These are phyloP conservation scores for Apodemus agrarius DNA, from an alignment of 2,797 vertebrate species.

Conservation along the genomic window DNA sequence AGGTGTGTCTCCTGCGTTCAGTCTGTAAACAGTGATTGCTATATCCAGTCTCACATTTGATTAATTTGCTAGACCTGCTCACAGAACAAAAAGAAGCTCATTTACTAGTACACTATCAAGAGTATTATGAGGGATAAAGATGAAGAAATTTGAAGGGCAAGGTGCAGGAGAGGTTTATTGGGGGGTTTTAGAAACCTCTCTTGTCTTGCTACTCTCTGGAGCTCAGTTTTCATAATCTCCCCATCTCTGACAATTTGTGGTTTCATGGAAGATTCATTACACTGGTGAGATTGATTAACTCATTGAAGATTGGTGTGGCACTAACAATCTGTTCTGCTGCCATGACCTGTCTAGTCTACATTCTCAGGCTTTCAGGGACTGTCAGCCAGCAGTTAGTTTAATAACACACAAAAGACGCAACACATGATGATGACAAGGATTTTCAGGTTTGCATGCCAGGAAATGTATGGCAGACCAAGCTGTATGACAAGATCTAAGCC, in stretches of 20 bases:
- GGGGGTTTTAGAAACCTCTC: not conserved
- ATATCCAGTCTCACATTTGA: not conserved
- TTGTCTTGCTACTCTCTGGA: too few species aligned
- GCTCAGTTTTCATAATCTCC: not conserved
- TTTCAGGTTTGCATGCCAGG: not conserved
- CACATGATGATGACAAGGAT: too few species aligned
- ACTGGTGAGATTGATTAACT: not conserved
- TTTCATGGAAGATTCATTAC: not conserved
- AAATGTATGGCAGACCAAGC: not conserved
- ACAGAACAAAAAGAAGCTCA: not conserved
- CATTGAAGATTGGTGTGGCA: not conserved
- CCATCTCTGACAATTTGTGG: not conserved
- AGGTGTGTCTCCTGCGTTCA: not conserved
- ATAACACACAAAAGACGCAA: not conserved
- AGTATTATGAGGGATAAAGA: too few species aligned
- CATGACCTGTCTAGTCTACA: not conserved
- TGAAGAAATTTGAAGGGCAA: not conserved
- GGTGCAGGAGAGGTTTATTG: rapidly evolving
- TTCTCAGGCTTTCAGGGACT: too few species aligned
- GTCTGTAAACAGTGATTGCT: not conserved
- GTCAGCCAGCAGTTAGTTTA: not conserved
- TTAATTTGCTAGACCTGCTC: not conserved
- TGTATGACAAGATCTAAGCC: not conserved
- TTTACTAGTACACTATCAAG: not conserved
- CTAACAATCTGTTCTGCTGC: too few species aligned